These are phyloP conservation scores for Euglossa dilemma DNA, from an alignment of 1,140 invertebrate genomes.

Conservation along the genomic window DNA sequence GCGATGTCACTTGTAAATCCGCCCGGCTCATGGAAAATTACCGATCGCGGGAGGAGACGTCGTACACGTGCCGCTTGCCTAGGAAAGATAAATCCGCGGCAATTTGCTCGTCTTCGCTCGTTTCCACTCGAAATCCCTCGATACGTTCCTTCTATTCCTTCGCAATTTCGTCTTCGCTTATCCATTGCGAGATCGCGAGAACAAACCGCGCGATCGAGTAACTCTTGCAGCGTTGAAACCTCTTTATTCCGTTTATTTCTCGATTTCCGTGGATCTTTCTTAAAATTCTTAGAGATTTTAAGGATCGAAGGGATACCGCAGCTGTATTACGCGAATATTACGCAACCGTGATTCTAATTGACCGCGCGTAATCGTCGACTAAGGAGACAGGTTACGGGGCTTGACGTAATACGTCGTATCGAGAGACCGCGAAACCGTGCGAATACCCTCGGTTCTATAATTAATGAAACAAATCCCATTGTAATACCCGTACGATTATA, in stretches of 20 bases:
- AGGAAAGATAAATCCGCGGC: background rate
- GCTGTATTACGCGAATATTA: background rate
- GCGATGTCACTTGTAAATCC: slow-evolving; percentile 49
- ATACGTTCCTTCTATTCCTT: no score
- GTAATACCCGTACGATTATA: background rate
- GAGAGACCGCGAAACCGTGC: background rate
- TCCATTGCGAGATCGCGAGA: no score
- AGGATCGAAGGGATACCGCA: background rate
- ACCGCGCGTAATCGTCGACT: background rate
- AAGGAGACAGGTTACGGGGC: background rate
- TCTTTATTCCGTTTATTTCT: no score
- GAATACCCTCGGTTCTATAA: background rate
- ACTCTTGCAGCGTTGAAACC: no score
- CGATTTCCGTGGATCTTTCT: no score
- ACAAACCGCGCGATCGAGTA: no score
- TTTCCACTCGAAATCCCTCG: background rate
- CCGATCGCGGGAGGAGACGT: slow-evolving; percentile 20
- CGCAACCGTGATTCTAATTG: background rate
- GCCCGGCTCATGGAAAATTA: slow-evolving; percentile 65
- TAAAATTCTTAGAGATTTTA: no score
- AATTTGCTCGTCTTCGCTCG: background rate
- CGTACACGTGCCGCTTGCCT: background rate
- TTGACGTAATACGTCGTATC: background rate
- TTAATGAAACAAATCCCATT: background rate
- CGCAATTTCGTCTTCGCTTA: background rate